phyloP scores from a whole-genome alignment of 2,797 vertebrate species.

The Astyanax mexicanus region DNA sequence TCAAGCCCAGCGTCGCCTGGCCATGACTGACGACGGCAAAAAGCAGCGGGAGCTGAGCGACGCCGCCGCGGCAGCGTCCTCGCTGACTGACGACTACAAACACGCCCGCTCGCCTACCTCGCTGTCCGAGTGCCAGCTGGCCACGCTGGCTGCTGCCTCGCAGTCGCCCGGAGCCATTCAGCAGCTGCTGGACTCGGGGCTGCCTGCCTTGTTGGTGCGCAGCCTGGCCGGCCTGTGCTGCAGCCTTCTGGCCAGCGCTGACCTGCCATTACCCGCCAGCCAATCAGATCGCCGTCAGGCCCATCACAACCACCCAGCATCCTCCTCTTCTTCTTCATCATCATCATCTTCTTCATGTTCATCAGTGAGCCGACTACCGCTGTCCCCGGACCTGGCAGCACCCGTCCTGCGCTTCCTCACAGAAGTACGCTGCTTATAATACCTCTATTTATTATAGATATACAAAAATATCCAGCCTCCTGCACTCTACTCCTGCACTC shows the following conservation, averaged over 20 bases:
- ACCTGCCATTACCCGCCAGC: conserved; percentile 82
- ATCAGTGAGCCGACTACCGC: conserved; percentile 77
- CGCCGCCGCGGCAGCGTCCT: conserved; percentile 60
- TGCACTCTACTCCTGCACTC: no score
- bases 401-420: conserved; percentile 95
- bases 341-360: conserved; percentile 62
- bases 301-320: conserved; percentile 78
- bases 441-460: no score
- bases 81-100: conserved; percentile 94
- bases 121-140: conserved; percentile 92
- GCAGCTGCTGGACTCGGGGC: conserved; percentile 93
- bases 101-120: conserved; percentile 89
- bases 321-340: conserved; percentile 19
- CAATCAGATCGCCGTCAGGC: conserved; percentile 86
- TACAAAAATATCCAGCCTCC: no score
- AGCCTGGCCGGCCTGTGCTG: conserved; percentile 94
- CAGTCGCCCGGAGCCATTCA: conserved; percentile 96
- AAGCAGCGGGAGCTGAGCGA: conserved; percentile 89
- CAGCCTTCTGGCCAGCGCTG: conserved; percentile 86
- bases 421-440: conserved; percentile 73
- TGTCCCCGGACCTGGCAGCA: conserved; percentile 92
- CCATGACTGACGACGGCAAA: conserved; percentile 97
- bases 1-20: conserved; percentile 80
- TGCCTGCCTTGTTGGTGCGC: conserved; percentile 93
- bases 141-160: conserved; percentile 93